Base-by-base conservation (phyloP, 2,113 vertebrate species). In the Saccopteryx leptura region DNA sequence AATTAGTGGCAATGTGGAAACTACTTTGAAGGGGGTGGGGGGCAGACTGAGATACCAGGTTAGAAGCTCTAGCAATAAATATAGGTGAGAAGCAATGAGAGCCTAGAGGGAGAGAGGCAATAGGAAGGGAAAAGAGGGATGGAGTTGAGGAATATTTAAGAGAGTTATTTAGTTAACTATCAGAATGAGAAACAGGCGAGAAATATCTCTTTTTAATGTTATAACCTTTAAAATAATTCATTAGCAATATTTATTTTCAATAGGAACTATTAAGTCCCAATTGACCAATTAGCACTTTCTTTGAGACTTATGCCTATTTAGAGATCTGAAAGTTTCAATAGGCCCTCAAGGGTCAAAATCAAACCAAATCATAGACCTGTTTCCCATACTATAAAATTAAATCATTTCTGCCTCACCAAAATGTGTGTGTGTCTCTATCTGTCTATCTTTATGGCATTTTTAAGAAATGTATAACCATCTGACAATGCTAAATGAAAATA, bases 301-400 rank as follows among this genome's bases (percentile, higher is more conserved):
- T 87, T 95, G 71, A 90, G 52, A 90, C 14, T 65, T 80, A 72
- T 39, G 90, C 85, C 39, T 76, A 86, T 69, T 88, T 83, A 95
- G 50, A 91, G 58, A 82, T 28, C 28, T 69, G 5, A 87, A 87
- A 74, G 84, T 89, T 48, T 93, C 56, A 63, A 68, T 4, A 63
- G 8, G 54, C 9, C 19, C 18, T 74, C 6, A 33, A 72, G 31
- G 24, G 33, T 87, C 33, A 97, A 86, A 94, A 74, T 63, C 39
- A 91, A 90, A 93, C 31, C 52, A 71, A 91, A 26, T 28, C 19
- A 11, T 21, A 63, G n/a, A 92, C 82, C 33, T 28, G 28, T 54
- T 87, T 93, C 60, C 19, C 23, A 82, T 6, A 48, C 23, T 46
- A 24, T 65, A 50, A 82, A 74, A 85, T 56, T 61, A 83, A 95